Conservation (phyloP, 2,888 invertebrate species). For the Drosophila sordidula region DNA sequence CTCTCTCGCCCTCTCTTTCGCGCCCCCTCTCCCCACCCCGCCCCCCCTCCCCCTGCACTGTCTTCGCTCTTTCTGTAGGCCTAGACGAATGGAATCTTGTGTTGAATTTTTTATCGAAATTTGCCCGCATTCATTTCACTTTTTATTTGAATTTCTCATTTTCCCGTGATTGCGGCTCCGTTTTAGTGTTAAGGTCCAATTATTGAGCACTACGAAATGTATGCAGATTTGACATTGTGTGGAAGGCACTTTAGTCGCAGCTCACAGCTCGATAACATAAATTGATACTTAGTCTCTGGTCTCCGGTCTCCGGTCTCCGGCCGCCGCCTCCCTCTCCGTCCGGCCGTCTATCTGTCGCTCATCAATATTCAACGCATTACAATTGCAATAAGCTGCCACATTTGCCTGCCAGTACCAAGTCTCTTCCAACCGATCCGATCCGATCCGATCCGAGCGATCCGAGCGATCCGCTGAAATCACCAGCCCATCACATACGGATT, state of each 20-base stretch:
- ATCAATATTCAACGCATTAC: slow-evolving; percentile 81
- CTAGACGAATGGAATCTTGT: slow-evolving; percentile 17
- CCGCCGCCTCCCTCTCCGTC: slow-evolving; percentile 5
- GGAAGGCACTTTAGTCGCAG: slow-evolving; percentile 25
- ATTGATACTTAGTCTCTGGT: slow-evolving; percentile 29
- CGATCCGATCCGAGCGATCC: slow-evolving; percentile 34
- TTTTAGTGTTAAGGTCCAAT: slow-evolving; percentile 11
- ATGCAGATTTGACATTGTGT: slow-evolving; percentile 19
- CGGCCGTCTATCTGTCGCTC: slow-evolving; percentile 47
- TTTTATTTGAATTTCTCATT: background rate
- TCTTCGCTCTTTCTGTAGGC: slow-evolving; percentile 2
- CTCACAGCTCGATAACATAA: background rate
- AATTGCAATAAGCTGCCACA: slow-evolving; percentile 79
- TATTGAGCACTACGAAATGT: slow-evolving; percentile 2
- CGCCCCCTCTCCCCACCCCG: background rate
- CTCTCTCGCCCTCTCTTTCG: background rate
- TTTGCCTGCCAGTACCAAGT: slow-evolving; percentile 32
- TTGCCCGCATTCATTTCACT: slow-evolving; percentile 17
- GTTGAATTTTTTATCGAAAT: slow-evolving; percentile 13
- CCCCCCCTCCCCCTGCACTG: background rate
- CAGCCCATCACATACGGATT: slow-evolving; percentile 67
- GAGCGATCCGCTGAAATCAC: slow-evolving; percentile 64
- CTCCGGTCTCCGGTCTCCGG: too few species aligned
- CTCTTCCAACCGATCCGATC: slow-evolving; percentile 21
- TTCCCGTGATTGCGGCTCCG: background rate